A percentile compares a stretch with the other conserved stretches of the same genome.
Conservation (phyloP, 2,797 vertebrate genomes). For the Hypotaenidia philippensis region DNA sequence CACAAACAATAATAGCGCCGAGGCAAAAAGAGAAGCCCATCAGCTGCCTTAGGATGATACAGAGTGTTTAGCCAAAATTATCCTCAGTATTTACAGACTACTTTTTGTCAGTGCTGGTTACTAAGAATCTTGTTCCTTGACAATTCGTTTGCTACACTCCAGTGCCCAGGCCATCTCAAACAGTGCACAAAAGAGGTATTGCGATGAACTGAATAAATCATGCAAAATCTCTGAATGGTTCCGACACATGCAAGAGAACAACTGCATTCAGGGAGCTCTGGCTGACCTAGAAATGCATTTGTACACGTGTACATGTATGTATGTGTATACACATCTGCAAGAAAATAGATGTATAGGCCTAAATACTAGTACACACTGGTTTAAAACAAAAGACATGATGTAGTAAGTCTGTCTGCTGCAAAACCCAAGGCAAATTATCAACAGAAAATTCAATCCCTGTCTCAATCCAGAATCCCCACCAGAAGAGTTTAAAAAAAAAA, state of each 20-base stretch:
- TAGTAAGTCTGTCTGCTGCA: not conserved
- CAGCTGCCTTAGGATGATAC: not conserved
- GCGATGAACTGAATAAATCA: not conserved
- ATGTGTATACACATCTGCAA: not conserved
- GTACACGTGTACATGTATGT: not conserved
- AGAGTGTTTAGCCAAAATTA: not conserved
- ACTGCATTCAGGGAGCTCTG: not conserved
- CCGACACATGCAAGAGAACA: not conserved
- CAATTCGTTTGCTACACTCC: not conserved
- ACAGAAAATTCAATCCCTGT: conserved; percentile 46
- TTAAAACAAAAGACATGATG: not conserved
- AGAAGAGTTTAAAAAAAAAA: not conserved
- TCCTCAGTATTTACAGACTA: not conserved
- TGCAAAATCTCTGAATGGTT: not conserved
- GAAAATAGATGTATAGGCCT: not conserved
- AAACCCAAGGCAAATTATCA: conserved; percentile 16
- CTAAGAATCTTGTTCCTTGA: not conserved
- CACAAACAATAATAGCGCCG: not conserved
- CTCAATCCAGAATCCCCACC: conserved; percentile 19
- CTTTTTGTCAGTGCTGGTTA: not conserved
- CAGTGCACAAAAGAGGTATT: not conserved
- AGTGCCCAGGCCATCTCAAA: not conserved
- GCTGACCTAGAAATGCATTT: not conserved
- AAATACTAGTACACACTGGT: not conserved
- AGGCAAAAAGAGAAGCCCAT: not conserved